Base-by-base conservation (phyloP, 2,797 vertebrate genomes). In the Onychomys arenicola region DNA sequence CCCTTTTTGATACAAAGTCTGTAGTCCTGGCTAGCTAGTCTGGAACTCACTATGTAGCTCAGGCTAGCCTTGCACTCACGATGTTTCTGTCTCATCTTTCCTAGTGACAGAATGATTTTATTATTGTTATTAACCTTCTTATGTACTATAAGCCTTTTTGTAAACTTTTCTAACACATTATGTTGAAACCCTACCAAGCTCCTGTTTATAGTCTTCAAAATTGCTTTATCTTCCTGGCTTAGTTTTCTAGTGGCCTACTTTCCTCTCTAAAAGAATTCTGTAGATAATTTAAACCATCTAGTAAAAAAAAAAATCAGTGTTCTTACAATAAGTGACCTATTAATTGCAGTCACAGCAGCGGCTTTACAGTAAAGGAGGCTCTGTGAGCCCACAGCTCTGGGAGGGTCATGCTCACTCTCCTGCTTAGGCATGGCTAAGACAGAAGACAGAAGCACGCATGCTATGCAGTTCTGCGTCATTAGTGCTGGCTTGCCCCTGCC, bases 311-410 rank as follows among this genome's bases (percentile, higher is more conserved):
- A 85, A 46, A 92, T 97, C 1, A 0, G 73, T 97, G 84, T 93
- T 98, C 91, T 95, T 97, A 97, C 96, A 98, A 97, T 98, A 97
- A 97, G 96, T 98, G 94, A 97, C 81, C 34, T 11, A 95, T 98
- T 98, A 97, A 86, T 88, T 97, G 71, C 63, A 57, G 17, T 90
- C 95, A 49, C 69, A 86, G 93, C 71, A 97, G 85, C 49, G 84
- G 10, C 27, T 94, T 78, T 97, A 95, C 82, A 83, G 78, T 98
- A 96, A 97, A 87, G 65, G 89, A 85, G 69, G 86, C 91, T 95
- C 93, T 94, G 67, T 95, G 94, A 97, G 91, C 63, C 83, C n/a
- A 96, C n/a, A 69, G 59, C 71, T 85, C 91, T 97, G 90, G 92
- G 84, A 98, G 96, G 93, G 87, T 1, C n/a, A 61, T 57, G 90